These are phyloP conservation scores for Gymnogyps californianus DNA, from an alignment of 2,113 vertebrate genomes.

Conservation along the genomic window DNA sequence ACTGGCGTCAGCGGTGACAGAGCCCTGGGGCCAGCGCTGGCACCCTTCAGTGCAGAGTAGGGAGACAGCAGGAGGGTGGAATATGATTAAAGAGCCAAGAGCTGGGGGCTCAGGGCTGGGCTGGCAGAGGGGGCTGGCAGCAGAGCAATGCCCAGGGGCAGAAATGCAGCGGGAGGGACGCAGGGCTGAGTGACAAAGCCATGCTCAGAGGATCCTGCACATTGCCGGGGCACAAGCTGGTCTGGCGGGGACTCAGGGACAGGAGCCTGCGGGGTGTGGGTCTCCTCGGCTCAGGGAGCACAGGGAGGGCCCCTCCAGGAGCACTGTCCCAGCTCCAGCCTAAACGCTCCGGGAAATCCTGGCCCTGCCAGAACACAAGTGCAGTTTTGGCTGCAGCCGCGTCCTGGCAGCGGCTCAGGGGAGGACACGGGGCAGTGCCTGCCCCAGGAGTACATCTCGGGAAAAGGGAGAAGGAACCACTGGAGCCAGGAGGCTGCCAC, in stretches of 20 bases:
- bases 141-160: background rate
- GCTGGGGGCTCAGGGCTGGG: background rate
- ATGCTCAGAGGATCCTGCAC: background rate
- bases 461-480: background rate
- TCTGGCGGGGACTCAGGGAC: rapidly evolving
- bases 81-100: background rate
- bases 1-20: background rate
- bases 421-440: background rate
- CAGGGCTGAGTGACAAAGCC: background rate
- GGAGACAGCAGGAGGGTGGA: background rate
- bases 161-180: background rate
- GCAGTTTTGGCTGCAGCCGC: background rate
- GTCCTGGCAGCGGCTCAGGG: background rate
- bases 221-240: background rate
- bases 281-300: rapidly evolving
- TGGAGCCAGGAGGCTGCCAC: background rate
- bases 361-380: background rate
- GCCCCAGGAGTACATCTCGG: background rate
- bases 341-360: background rate
- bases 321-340: background rate
- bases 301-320: background rate
- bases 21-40: background rate
- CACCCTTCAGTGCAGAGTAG: background rate
- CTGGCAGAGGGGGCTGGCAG: background rate
- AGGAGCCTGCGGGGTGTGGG: rapidly evolving